Conservation (phyloP, 2,888 invertebrate species). For the Dermolepida albohirtum region DNA sequence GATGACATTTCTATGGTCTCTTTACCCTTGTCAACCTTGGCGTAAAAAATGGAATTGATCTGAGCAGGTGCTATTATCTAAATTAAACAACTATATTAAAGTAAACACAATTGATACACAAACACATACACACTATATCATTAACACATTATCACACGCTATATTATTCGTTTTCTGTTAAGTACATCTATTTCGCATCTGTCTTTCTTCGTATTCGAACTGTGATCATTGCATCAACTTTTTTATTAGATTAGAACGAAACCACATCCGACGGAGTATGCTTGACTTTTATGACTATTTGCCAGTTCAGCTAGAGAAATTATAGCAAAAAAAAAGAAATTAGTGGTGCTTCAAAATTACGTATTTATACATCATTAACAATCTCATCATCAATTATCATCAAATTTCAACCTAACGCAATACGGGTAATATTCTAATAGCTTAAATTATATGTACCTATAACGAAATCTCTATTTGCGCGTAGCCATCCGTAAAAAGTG, state of each 20-base stretch:
- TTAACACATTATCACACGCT: conserved; percentile 11
- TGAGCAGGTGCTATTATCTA: conserved; percentile 36
- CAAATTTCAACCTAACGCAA: conserved; percentile 21
- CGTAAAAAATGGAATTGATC: conserved; percentile 54
- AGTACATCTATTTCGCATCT: conserved; percentile 17
- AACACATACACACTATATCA: conserved; percentile 7
- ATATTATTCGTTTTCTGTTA: conserved; percentile 15
- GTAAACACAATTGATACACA: conserved; percentile 30
- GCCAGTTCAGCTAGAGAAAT: background rate
- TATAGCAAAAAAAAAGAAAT: conserved; percentile 28
- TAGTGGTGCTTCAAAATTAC: conserved; percentile 38
- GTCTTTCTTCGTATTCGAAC: conserved; percentile 26
- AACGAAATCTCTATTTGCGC: background rate
- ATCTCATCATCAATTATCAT: conserved; percentile 24
- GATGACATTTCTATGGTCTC: conserved; percentile 47
- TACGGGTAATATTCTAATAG: conserved; percentile 41
- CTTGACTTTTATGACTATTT: conserved; percentile 15
- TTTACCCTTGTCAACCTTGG: conserved; percentile 57
- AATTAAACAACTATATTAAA: conserved; percentile 29
- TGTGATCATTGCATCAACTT: conserved; percentile 38
- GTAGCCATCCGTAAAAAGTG: conserved; percentile 6
- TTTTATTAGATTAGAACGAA: conserved; percentile 40
- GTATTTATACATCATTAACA: conserved; percentile 3
- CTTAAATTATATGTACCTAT: conserved; percentile 26
- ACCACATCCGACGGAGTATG: conserved; percentile 40